Base-by-base conservation (phyloP, 2,888 invertebrate genomes). In the Neoascia interrupta region DNA sequence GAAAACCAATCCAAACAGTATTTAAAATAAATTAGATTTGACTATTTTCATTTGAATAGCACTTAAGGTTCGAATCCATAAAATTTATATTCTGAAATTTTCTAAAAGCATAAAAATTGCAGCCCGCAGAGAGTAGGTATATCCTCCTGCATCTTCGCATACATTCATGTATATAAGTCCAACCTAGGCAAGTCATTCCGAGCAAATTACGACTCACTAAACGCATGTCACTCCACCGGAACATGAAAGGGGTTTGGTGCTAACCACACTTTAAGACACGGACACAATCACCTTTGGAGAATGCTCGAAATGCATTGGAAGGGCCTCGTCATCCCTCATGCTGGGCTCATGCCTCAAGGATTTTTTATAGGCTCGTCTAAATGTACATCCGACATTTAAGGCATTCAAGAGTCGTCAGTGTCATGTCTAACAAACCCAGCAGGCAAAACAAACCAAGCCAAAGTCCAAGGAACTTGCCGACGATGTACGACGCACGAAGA, bases 331-430 rank as follows among this genome's bases (percentile, higher is more conserved):
- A 28, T 5, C 28, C 39, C n/a, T 13, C 23, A 15, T 15, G 23
- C 23, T 39, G 28, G 41, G 21, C 41, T 16, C 41, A 19, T 26
- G 18, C 37, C 66, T 21, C 23, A 1, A 26, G 26, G 45, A 4
- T 11, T 16, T 51, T n/a, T n/a, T 56, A 56, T 53, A 43, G 18
- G 31, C 21, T 18, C 26, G 45, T 51, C 49, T 63, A 54, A 53
- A 69, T 56, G 56, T 61, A 63, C 47, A 63, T 63, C 63, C 63
- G 56, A 70, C 70, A 75, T 43, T 18, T 58, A 58, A n/a, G n/a
- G 51, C 36, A 63, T 63, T 70, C 37, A 36, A 56, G 16, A 58
- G 60, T 54, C 70, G 54, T 66, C 66, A 74, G 60, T 11, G 47
- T 74, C 68, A 31, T 60, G 53, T 47, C 28, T n/a, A 63, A 63